Percentiles rank a stretch among this genome's conserved stretches.
phyloP scores from a whole-genome alignment of 2,113 vertebrate species.

The Microtus ochrogaster region DNA sequence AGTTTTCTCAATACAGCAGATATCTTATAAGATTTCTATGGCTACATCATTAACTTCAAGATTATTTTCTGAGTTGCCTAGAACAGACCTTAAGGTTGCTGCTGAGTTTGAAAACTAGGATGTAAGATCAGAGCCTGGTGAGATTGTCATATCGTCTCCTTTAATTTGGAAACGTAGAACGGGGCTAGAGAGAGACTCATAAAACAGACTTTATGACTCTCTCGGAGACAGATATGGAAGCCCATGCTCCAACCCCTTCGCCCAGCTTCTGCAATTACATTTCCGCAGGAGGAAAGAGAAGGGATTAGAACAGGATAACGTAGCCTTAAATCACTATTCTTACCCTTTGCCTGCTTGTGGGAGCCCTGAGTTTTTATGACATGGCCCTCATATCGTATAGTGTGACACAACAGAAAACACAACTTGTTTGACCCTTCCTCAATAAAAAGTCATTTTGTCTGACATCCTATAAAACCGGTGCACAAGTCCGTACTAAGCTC shows the following conservation, averaged over 20 bases:
- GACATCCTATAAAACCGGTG: constrained; percentile 85
- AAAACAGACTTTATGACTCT: constrained; percentile 93
- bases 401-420: constrained; percentile 88
- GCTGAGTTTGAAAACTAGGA: constrained; percentile 88
- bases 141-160: constrained; percentile 93
- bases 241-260: constrained; percentile 83
- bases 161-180: constrained; percentile 90
- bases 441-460: constrained; percentile 89
- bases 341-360: constrained; percentile 82
- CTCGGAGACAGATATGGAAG: constrained; percentile 88
- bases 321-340: constrained; percentile 90
- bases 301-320: constrained; percentile 93
- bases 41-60: constrained; percentile 76
- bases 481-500: constrained; percentile 74
- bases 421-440: constrained; percentile 83
- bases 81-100: constrained; percentile 74
- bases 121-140: constrained; percentile 90
- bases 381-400: constrained; percentile 85
- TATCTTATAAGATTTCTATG: constrained; percentile 47
- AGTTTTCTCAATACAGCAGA: constrained; percentile 53
- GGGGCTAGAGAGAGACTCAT: constrained; percentile 88
- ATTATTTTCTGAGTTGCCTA: constrained; percentile 75
- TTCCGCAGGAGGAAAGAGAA: constrained; percentile 92
- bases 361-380: constrained; percentile 83
- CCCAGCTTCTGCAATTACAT: constrained; percentile 89